Base-by-base conservation (phyloP, 2,113 vertebrate genomes). In the Hirundichthys speculiger region DNA sequence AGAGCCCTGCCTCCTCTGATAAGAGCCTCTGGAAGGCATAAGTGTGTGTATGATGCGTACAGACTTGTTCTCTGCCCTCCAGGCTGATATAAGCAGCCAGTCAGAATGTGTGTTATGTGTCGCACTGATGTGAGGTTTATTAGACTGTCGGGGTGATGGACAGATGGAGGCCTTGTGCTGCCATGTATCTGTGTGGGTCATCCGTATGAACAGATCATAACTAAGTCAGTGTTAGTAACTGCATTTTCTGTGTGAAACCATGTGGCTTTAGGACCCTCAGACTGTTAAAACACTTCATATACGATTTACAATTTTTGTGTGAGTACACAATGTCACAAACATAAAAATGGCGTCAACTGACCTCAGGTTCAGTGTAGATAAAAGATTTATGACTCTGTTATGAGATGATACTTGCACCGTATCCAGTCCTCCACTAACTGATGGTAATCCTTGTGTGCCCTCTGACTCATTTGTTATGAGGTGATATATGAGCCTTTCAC, bases 41-140 rank as follows among this genome's bases (percentile, higher is more conserved):
- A 25, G 46, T 47, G 60, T 57, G 56, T 34, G 30, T 34, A 6
- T 34, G 43, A 63, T 65, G 22, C 59, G 15, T 49, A 7, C 53
- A 19, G 77, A n/a, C 50, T 39, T 34, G 52, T 13, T 21, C 70
- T 50, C 51, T 52, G 69, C 63, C 39, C 69, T 70, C 30, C 50
- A 2, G 70, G 69, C 53, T 70, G 60, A 77, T 92, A 89, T 92
- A 93, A 88, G 83, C 66, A 54, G 73, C 73, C 43, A 2, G 25
- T 78, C 69, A 57, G 71, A 78, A 82, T 59, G 82, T 89, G 91
- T 69, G 88, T 71, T 78, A 93, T 93, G 89, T 93, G 68, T 51
- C 89, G 24, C 66, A 43, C 41, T 45, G 40, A 13, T 76, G 91
- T 71, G 18, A 92, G 59, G 62, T 90, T 88, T 82, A 91, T 90